Percentiles rank a stretch among this genome's conserved stretches.
phyloP scores from a whole-genome alignment of 35 echinoderm and acorn worm genomes.

The Diadema setosum region DNA sequence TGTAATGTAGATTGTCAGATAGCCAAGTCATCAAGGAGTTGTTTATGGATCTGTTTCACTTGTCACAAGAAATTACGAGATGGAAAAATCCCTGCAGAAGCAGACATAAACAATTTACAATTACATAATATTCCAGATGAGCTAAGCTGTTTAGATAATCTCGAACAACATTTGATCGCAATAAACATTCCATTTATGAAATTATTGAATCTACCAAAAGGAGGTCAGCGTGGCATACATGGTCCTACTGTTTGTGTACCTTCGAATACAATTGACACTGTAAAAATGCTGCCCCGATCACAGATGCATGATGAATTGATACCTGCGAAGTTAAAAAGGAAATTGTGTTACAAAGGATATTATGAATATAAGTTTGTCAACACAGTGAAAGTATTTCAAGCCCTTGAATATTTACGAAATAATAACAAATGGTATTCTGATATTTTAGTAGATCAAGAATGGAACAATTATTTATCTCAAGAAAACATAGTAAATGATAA shows the following conservation, averaged over 20 bases:
- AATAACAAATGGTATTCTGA: constrained; percentile 30
- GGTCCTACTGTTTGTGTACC: constrained; percentile 68
- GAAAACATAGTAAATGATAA: background rate
- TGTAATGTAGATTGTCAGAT: constrained; percentile 5
- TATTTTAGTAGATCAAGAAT: constrained; percentile 5
- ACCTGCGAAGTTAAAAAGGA: constrained; percentile 53
- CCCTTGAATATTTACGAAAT: constrained; percentile 28
- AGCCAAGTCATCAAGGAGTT: background rate
- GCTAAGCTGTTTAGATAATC: background rate
- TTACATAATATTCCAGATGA: constrained; percentile 1
- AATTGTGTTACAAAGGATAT: constrained; percentile 60
- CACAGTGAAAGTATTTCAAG: constrained; percentile 7
- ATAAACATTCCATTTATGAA: constrained; percentile 55
- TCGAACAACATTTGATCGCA: constrained; percentile 51
- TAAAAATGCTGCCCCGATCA: constrained; percentile 26
- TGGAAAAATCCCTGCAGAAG: background rate
- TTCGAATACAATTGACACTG: constrained; percentile 37
- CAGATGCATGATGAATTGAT: constrained; percentile 31
- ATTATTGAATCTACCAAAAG: constrained; percentile 39
- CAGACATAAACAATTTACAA: constrained; percentile 8
- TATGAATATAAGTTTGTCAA: constrained; percentile 62
- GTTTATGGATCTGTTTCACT: constrained; percentile 34
- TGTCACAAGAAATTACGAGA: constrained; percentile 37
- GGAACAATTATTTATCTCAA: constrained; percentile 4
- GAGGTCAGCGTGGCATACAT: constrained; percentile 38